Base-by-base conservation (phyloP, 2,797 vertebrate species). In the Clarias laeviceps region DNA sequence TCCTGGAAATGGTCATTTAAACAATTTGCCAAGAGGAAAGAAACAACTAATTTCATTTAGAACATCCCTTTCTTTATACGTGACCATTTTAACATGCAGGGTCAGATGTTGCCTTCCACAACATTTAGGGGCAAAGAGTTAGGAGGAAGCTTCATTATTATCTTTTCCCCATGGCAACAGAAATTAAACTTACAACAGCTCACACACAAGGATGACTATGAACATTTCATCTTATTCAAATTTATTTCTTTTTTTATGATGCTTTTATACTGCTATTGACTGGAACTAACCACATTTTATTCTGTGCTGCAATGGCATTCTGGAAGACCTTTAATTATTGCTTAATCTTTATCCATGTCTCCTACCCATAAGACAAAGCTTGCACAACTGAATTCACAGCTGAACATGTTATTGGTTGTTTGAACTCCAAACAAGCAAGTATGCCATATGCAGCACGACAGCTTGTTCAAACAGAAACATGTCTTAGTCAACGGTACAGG, bases 1-100 rank as follows among this genome's bases (percentile, higher is more conserved):
- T 62, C 61, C 65, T 87, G 77, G 78, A 84, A 85, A 83, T 84
- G 22, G 11, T 64, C 50, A 80, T 85, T 74, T 84, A 79, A 83
- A 83, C 83, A 74, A 61, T 29, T 72, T 66, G 70, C 74, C 65
- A 62, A 50, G 34, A 84, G 64, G 34, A 50, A 77, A 80, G n/a
- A 22, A 86, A 73, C 40, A 86, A 87, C 69, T 81, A 66, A 56
- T 69, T 82, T 70, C 1, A 70, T 15, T 82, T 22, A 84, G 82
- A 70, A 72, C 69, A 86, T 54, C 20, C 27, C 3, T 73, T 34
- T 62, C 24, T 59, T 61, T 59, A 18, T 45, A 18, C 24, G 12
- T 37, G 32, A 61, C n/a, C 37, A 40, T 64, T 72, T 56, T 27
- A 40, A 80, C 2, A 50, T 24, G 2, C 59, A 73, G 45, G 45